Evolutionary conservation across 2,888 invertebrate species (phyloP).

Genomic region (Amphipoea oculea): DNA sequence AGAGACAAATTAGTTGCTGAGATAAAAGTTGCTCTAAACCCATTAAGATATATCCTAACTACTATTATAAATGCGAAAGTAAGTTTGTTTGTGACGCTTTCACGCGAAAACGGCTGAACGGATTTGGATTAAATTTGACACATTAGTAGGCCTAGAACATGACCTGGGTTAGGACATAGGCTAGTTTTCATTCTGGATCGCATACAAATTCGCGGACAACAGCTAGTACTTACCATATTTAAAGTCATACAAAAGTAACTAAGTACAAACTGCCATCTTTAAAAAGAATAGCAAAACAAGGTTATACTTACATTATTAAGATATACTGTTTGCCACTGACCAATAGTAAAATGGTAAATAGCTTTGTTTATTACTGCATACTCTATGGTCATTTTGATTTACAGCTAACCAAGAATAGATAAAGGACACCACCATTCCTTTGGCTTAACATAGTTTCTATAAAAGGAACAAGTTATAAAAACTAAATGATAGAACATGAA

Average conservation of each 20-base stretch:
- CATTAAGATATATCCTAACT: neutral
- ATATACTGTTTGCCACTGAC: neutral
- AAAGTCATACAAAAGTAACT: neutral
- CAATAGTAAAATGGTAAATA: slow-evolving; percentile 11
- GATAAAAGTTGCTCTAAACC: neutral
- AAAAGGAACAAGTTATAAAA: slow-evolving; percentile 19
- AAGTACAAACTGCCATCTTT: neutral
- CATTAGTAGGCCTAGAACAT: too few relatives aligned
- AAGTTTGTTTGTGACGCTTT: too few relatives aligned
- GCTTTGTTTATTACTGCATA: neutral
- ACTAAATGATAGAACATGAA: slow-evolving; percentile 31
- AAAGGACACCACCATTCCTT: slow-evolving; percentile 43
- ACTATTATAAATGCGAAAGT: too few relatives aligned
- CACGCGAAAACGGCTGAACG: too few relatives aligned
- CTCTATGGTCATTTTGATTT: slow-evolving; percentile 11
- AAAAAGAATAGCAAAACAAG: neutral
- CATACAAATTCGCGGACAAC: too few relatives aligned
- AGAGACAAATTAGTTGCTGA: neutral
- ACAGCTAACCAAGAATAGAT: slow-evolving; percentile 12
- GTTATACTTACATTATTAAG: too few relatives aligned
- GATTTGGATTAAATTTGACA: too few relatives aligned
- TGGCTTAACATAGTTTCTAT: slow-evolving; percentile 21
- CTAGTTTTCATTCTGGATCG: too few relatives aligned
- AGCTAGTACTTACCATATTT: neutral
- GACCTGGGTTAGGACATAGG: too few relatives aligned